Evolutionary conservation across 1,140 invertebrate genomes (phyloP).

Genomic region (Daktulosphaira vitifoliae): DNA sequence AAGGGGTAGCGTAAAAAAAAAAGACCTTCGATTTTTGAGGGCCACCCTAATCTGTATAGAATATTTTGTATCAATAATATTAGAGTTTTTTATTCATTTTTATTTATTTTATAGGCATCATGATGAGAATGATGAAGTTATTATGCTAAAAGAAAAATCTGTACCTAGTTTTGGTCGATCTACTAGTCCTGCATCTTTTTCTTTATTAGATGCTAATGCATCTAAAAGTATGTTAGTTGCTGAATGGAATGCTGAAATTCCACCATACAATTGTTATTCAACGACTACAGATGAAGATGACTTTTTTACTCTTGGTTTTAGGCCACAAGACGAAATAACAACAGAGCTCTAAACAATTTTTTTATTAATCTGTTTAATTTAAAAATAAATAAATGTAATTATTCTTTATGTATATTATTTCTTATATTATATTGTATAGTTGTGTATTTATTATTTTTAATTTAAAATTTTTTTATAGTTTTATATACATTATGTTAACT

Average conservation of each 20-base stretch:
- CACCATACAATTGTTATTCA: conserved; percentile 46
- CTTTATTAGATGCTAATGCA: conserved; percentile 19
- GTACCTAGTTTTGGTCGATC: conserved; percentile 28
- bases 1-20: no score
- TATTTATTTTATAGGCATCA: conserved; percentile 3
- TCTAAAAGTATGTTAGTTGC: conserved; percentile 42
- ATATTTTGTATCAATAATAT: not conserved
- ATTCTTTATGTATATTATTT: no score
- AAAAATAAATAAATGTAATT: no score
- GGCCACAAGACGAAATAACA: conserved; percentile 68
- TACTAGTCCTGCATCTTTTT: conserved; percentile 26
- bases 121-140: conserved; percentile 25
- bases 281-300: conserved; percentile 50
- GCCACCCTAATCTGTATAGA: no score
- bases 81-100: not conserved
- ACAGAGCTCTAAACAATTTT: conserved; percentile 55
- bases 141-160: conserved; percentile 25
- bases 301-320: conserved; percentile 60
- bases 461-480: no score
- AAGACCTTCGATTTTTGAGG: no score
- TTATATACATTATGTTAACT: no score
- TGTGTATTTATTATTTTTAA: no score
- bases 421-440: not conserved
- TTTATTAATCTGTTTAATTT: conserved; percentile 30
- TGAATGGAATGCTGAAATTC: conserved; percentile 52